Base-by-base conservation (phyloP, 2,888 invertebrate species). In the Abscondita cerata region DNA sequence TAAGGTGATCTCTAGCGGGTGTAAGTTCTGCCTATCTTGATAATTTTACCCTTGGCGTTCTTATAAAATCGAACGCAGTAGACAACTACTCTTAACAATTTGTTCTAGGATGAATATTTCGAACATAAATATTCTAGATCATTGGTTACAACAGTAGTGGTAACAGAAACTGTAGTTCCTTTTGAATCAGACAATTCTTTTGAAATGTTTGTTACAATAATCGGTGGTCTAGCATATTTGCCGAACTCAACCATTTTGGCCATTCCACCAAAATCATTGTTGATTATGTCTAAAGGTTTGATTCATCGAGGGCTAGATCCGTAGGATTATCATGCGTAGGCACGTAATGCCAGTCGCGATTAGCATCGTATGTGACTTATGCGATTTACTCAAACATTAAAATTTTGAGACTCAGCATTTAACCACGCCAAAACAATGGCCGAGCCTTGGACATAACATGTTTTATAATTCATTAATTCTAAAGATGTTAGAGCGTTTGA, bases 351-450 rank as follows among this genome's bases (percentile, higher is more conserved):
- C 71, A 73, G 6, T 62, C 6, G 13, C 25, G 25, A 6, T 15
- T 4, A 11, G 15, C 41, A 2, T 64, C 38, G 69, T 25, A 71
- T 70, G 56, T 71, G 62, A 6, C 66, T 34, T 8, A 70, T 65
- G 12, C 72, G 33, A 55, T 73, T 70, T 1, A 73, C 71, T 57
- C 72, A 75, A 0, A 68, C 68, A 55, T 68, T 69, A 68, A 66
- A 70, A 5, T 51, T 50, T 12, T 18, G 46, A 34, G 72, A 62
- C 12, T 54, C 20, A 5, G 60, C 31, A 5, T 33, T 16, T 15
- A 75, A 48, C 74, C 75, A 76, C 31, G 65, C 62, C 0, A 75
- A 52, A 1, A 71, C 71, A 6, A 75, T 72, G 12, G 67, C 69
- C 0, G 73, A 76, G 54, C n/a, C n/a, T n/a, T n/a, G n/a, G n/a